phyloP scores from a whole-genome alignment of 2,797 vertebrate species.

The Cetoscarus ocellatus region DNA sequence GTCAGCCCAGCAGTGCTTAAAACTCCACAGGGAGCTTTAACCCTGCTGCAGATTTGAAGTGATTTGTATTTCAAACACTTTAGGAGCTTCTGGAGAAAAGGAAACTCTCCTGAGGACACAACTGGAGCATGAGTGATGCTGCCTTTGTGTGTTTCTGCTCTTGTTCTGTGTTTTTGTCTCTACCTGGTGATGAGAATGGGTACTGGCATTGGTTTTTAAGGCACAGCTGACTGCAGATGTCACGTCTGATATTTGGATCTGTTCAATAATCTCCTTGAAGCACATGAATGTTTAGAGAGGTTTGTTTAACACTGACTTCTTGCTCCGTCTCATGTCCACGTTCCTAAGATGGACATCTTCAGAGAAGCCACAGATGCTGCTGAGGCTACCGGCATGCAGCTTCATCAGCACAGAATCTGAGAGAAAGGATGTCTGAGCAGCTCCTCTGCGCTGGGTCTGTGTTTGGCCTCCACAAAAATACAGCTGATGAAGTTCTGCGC shows the following conservation, averaged over 20 bases:
- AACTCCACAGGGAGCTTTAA: too few species aligned
- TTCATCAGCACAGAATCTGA: conserved; percentile 92
- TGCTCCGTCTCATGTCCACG: background rate
- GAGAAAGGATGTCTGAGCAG: conserved; percentile 96
- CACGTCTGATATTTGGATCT: conserved; percentile 10
- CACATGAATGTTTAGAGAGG: conserved; percentile 9
- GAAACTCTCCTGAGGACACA: conserved; percentile 27
- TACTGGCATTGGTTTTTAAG: conserved; percentile 31
- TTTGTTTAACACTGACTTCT: conserved; percentile 14
- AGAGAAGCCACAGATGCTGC: conserved; percentile 40
- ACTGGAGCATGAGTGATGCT: conserved; percentile 25
- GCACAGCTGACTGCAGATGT: conserved; percentile 10
- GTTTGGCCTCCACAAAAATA: conserved; percentile 97
- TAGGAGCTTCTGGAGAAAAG: conserved; percentile 21
- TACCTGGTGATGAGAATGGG: conserved; percentile 66
- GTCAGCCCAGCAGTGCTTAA: too few species aligned
- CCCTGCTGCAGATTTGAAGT: conserved; percentile 34
- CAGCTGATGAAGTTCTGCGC: conserved; percentile 93
- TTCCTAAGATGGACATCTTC: background rate
- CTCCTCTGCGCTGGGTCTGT: conserved; percentile 95
- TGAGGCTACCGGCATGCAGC: conserved; percentile 13
- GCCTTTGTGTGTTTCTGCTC: background rate
- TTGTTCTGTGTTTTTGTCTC: conserved; percentile 51
- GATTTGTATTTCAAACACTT: conserved; percentile 34
- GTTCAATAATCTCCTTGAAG: conserved; percentile 9